Conservation (phyloP, 2,797 vertebrate genomes). For the Phoebastria nigripes region DNA sequence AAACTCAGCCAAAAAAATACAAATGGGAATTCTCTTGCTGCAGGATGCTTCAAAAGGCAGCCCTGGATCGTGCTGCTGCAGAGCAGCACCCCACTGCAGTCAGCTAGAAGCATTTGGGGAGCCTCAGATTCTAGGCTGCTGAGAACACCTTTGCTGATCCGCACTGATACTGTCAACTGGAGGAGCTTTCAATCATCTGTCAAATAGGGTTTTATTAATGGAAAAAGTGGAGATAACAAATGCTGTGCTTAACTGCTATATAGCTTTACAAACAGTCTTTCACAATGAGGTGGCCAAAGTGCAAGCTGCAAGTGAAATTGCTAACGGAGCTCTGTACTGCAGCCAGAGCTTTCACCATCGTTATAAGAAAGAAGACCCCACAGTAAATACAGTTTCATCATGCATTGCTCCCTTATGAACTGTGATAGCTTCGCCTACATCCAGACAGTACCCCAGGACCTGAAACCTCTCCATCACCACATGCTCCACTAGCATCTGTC, state of each 20-base stretch:
- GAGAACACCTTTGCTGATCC: neutral
- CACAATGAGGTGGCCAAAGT: neutral
- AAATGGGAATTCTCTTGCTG: conserved; percentile 26
- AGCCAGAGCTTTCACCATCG: neutral
- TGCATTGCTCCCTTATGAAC: neutral
- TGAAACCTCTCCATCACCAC: neutral
- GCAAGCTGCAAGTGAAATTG: neutral
- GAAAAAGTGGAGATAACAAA: neutral
- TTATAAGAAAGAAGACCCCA: neutral
- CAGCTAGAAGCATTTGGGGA: neutral
- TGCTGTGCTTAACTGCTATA: neutral
- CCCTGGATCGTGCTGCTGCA: neutral
- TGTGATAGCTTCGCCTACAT: neutral
- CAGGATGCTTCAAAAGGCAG: neutral
- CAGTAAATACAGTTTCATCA: neutral
- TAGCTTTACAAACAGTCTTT: neutral
- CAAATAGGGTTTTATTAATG: neutral
- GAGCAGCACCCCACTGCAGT: neutral
- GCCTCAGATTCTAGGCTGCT: neutral
- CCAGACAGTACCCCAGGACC: neutral
- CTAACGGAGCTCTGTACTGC: neutral
- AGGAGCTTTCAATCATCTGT: neutral
- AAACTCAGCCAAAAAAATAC: conserved; percentile 9
- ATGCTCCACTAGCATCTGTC: neutral
- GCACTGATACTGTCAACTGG: neutral